Percentiles rank a stretch among this genome's conserved stretches.
Evolutionary conservation across 2,113 vertebrate genomes (phyloP).

Genomic region (Nymphicus hollandicus): DNA sequence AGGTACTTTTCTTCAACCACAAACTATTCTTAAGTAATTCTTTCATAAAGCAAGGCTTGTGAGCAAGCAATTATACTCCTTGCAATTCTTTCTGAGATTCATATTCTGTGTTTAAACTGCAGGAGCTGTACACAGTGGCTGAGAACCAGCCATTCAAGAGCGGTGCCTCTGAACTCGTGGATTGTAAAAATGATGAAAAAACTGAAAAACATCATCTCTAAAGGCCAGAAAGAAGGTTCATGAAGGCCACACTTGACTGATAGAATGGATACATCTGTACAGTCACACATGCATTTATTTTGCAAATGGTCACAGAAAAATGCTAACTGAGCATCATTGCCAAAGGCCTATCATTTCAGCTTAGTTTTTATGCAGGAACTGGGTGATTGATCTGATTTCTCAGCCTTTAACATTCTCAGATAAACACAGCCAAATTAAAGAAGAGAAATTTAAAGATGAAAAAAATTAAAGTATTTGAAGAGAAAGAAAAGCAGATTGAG

Average conservation of each 20-base stretch:
- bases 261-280: not conserved
- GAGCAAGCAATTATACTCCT: not conserved
- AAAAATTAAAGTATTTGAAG: not conserved
- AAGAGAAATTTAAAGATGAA: not conserved
- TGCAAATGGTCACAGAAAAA: not conserved
- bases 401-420: not conserved
- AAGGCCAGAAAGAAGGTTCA: not conserved
- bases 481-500: not conserved
- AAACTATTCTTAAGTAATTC: not conserved
- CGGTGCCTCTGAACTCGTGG: not conserved
- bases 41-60: not conserved
- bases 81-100: not conserved
- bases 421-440: slow-evolving; percentile 3
- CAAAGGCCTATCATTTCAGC: not conserved
- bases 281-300: not conserved
- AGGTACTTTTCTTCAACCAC: not conserved
- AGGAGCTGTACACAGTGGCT: not conserved
- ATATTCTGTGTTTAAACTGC: not conserved
- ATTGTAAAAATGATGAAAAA: not conserved
- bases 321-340: not conserved
- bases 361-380: not conserved
- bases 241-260: not conserved
- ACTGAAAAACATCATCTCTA: not conserved
- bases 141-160: not conserved
- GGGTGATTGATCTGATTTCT: slow-evolving; percentile 10